Evolutionary conservation across 2,113 vertebrate genomes (phyloP).

Genomic region (Cercopithecus mona): DNA sequence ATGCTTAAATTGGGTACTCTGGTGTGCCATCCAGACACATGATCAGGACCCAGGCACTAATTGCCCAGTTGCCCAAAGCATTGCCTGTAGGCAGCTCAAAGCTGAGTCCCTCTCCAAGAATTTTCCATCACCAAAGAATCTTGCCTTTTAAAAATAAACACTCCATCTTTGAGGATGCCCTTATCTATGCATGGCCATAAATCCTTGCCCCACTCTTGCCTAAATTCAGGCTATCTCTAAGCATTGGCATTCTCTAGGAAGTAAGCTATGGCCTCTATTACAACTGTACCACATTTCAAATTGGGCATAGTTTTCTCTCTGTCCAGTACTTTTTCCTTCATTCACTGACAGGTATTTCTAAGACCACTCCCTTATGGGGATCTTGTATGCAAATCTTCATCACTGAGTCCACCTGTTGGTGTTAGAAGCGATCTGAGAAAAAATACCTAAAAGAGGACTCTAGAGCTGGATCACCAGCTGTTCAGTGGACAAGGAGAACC

Average conservation of each 20-base stretch:
- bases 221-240: not conserved
- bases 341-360: rapidly evolving
- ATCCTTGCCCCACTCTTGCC: too few relatives aligned
- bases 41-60: not conserved
- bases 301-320: not conserved
- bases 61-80: not conserved
- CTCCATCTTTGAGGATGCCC: rapidly evolving
- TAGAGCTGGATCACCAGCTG: not conserved
- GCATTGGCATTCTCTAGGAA: not conserved
- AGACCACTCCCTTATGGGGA: not conserved
- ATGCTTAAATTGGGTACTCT: not conserved
- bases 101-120: not conserved
- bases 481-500: not conserved
- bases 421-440: not conserved
- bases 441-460: not conserved
- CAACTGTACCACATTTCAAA: not conserved
- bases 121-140: not conserved
- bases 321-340: too few relatives aligned
- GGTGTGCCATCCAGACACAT: not conserved
- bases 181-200: not conserved
- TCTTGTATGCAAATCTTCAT: not conserved
- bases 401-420: not conserved
- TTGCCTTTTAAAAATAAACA: not conserved
- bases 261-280: not conserved
- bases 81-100: not conserved